Evolutionary conservation across 2,797 vertebrate species (phyloP), one percentile per base, ranked within the genome.

Genomic region (Neostethus bicornis): DNA sequence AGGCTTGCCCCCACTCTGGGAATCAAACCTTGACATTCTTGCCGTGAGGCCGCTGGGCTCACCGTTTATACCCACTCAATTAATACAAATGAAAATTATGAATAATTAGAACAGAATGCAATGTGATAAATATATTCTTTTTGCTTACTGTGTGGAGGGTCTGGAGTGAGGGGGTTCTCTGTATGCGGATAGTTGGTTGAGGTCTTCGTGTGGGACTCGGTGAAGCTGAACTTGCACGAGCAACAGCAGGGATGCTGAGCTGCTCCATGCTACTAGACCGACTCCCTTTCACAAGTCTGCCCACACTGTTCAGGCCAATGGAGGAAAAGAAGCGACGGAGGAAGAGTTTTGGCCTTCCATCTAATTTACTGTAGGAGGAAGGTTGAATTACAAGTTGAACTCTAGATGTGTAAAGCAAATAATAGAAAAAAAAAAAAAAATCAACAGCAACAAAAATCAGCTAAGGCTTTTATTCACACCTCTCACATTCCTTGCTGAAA

Each of bases 191-290:
- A 51, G 67, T 5, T 0, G 83, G 70, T 50, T 80, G 80, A 2
- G 75, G 79, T 73, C 85, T 85, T 56, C 85, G 84, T 1, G 88
- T 89, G 16, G 89, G 87, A 68, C 90, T 91, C 1, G 89, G 83
- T 37, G 90, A 90, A 24, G 86, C 44, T 2, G 85, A 79, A 60
- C 66, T 73, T 62, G 56, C 51, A 28, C 83, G 77, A 14, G 82
- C 34, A 2, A 51, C 19, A 0, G 73, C 16, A 20, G 89, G 67
- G 13, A 87, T 47, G 23, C 87, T 92, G 60, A 93, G 90, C 42
- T 93, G 92, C 12, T 93, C 92, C 92, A 93, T 93, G 79, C 92
- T 92, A 72, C 87, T 93, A 61, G 91, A 93, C 26, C 91, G 90
- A 7, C 77, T 68, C 20, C 91, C 91, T 62, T 92, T 92, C 25